These are phyloP conservation scores for Campylomormyrus numenius DNA, from an alignment of 2,113 vertebrate genomes.

Conservation along the genomic window DNA sequence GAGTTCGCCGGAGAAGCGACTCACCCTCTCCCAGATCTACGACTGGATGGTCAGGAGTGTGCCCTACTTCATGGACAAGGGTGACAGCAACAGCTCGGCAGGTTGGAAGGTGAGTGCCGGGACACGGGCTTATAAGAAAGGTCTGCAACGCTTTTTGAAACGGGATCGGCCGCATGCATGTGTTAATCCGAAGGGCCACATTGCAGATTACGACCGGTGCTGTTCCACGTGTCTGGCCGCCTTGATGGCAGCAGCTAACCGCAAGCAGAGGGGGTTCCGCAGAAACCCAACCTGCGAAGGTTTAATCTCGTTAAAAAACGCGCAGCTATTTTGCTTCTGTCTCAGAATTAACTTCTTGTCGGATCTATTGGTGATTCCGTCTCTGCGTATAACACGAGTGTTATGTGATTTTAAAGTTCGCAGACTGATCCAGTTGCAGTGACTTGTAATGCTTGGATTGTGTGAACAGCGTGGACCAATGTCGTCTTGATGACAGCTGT, in stretches of 20 bases:
- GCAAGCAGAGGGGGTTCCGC: background rate
- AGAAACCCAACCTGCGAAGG: background rate
- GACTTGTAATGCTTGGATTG: background rate
- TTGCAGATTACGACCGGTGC: background rate
- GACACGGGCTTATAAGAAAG: too few relatives aligned
- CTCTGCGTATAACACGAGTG: background rate
- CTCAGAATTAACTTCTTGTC: background rate
- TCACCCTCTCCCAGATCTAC: conserved; percentile 92
- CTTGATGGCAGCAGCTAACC: background rate
- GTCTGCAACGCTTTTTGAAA: background rate
- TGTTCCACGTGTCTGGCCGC: background rate
- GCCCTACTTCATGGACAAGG: conserved; percentile 96
- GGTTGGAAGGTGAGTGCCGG: conserved; percentile 85
- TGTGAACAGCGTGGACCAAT: background rate
- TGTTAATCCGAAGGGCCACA: background rate
- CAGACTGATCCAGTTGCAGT: background rate
- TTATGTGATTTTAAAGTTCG: background rate
- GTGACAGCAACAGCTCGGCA: conserved; percentile 88
- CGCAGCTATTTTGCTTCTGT: background rate
- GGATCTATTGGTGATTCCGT: background rate
- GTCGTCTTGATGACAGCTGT: background rate
- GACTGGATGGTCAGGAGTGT: conserved; percentile 98
- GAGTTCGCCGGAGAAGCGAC: conserved; percentile 87
- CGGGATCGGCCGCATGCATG: background rate
- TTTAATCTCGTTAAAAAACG: background rate